Percentiles rank a stretch among this genome's conserved stretches.
Evolutionary conservation across 2,888 invertebrate genomes (phyloP).

Genomic region (Aromia moschata): DNA sequence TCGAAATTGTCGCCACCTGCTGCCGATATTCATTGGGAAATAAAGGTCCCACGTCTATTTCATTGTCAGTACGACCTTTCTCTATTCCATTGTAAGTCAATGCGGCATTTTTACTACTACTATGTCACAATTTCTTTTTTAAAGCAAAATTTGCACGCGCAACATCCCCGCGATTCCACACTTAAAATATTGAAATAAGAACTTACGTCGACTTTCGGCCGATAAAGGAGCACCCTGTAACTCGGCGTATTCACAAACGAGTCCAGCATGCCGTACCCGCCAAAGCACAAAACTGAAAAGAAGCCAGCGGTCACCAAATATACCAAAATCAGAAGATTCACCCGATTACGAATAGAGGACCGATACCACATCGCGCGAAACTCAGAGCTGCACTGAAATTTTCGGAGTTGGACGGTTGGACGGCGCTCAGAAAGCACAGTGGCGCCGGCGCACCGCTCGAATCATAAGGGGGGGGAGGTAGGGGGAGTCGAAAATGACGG

Average conservation of each 20-base stretch:
- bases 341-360: constrained; percentile 10
- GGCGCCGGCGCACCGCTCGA: constrained; percentile 31
- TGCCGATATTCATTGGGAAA: neutral
- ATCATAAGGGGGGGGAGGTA: constrained; percentile 36
- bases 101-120: no score
- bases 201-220: constrained; percentile 4
- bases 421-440: constrained; percentile 29
- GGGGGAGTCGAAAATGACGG: constrained; percentile 47
- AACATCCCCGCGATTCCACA: no score
- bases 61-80: no score
- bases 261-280: neutral
- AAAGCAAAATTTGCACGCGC: no score
- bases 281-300: constrained; percentile 17
- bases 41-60: neutral
- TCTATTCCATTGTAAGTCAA: no score
- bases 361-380: constrained; percentile 16
- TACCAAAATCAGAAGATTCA: constrained; percentile 10
- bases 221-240: neutral
- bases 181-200: neutral
- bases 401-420: constrained; percentile 31
- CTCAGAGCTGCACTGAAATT: constrained; percentile 34
- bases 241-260: constrained; percentile 9
- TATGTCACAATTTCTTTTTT: no score
- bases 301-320: constrained; percentile 24
- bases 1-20: constrained; percentile 4